phyloP scores from a whole-genome alignment of 2,113 vertebrate species.

The Pardalotus punctatus region DNA sequence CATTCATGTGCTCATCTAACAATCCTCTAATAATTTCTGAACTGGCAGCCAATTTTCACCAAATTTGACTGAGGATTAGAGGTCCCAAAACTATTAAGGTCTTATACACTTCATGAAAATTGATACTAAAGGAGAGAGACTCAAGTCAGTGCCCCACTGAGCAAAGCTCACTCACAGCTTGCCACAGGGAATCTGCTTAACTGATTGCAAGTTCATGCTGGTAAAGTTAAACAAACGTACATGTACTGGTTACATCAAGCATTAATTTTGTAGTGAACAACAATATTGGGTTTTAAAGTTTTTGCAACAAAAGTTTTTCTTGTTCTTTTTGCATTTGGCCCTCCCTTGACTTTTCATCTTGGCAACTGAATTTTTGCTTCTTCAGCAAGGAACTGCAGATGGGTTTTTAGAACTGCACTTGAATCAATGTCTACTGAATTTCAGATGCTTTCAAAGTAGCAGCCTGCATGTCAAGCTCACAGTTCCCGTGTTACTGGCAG shows the following conservation, averaged over 20 bases:
- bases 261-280: neutral
- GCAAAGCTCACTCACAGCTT: neutral
- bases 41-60: conserved; percentile 30
- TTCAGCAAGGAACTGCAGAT: neutral
- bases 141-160: neutral
- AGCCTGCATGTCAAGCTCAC: neutral
- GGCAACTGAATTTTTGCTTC: neutral
- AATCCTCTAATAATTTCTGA: conserved; percentile 17
- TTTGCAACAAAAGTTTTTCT: neutral
- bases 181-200: neutral
- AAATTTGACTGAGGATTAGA: conserved; percentile 60
- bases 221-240: neutral
- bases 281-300: neutral
- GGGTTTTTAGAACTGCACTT: neutral
- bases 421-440: neutral
- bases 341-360: neutral
- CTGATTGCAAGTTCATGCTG: neutral
- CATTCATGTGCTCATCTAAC: neutral
- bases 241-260: neutral
- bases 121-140: conserved; percentile 14
- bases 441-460: neutral
- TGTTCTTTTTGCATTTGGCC: neutral
- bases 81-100: conserved; percentile 51
- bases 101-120: conserved; percentile 9
- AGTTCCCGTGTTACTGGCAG: neutral